phyloP scores from a whole-genome alignment of 2,113 vertebrate species.

The Gnathonemus echidnorhynchus region DNA sequence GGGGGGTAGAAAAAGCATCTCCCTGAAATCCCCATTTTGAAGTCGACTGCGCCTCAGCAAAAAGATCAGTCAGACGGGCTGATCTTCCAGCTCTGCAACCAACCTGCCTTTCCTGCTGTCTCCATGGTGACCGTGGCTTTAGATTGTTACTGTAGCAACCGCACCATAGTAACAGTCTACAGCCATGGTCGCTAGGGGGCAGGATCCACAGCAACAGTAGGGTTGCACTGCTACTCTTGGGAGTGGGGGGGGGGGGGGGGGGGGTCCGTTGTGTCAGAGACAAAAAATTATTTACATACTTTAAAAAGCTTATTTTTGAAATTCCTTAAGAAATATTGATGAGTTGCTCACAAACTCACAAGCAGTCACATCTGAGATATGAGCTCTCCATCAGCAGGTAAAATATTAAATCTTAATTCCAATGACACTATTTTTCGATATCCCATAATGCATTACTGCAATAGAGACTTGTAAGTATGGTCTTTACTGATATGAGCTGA shows the following conservation, averaged over 20 bases:
- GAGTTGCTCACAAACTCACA: background rate
- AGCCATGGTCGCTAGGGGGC: constrained; percentile 95
- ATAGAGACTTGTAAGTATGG: background rate
- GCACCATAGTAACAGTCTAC: constrained; percentile 95
- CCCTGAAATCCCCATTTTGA: constrained; percentile 52
- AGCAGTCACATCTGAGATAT: background rate
- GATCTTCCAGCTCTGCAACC: constrained; percentile 73
- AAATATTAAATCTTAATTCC: background rate
- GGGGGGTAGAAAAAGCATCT: constrained; percentile 26
- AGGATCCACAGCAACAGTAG: constrained; percentile 51
- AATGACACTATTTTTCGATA: background rate
- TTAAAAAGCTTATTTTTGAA: background rate
- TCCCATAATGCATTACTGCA: background rate
- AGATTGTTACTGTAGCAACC: constrained; percentile 94
- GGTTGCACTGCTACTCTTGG: background rate
- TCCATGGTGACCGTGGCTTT: constrained; percentile 94
- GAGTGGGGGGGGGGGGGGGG: background rate
- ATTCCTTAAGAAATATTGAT: background rate
- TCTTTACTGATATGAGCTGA: background rate
- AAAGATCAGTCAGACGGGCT: constrained; percentile 51
- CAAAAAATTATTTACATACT: background rate
- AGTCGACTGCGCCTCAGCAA: constrained; percentile 32
- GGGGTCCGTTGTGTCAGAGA: background rate
- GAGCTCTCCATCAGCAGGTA: background rate
- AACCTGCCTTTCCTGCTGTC: constrained; percentile 58